Conservation (phyloP, 2,888 invertebrate genomes). For the Scaptomyza cyrtandrae region DNA sequence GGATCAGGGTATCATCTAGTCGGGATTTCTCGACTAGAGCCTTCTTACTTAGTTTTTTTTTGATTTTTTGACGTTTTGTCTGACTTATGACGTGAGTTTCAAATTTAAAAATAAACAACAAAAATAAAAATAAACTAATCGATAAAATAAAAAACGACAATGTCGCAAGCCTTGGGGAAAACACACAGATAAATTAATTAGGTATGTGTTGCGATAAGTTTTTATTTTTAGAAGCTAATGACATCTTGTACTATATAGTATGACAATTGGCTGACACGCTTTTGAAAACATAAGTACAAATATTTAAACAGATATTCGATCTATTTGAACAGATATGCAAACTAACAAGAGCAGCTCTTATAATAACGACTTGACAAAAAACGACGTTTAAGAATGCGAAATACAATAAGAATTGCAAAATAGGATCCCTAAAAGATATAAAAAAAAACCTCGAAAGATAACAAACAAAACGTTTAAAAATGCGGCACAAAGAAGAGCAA, state of each 20-base stretch:
- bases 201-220: background rate
- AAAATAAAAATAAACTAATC: conserved; percentile 43
- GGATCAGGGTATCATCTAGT: too few relatives aligned
- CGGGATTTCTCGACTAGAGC: too few relatives aligned
- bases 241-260: background rate
- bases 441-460: background rate
- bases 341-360: background rate
- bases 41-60: too few relatives aligned
- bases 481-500: background rate
- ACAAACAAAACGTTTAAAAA: conserved; percentile 17
- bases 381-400: conserved; percentile 27
- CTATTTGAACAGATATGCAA: conserved; percentile 13
- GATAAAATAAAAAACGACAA: conserved; percentile 11
- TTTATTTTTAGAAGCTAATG: background rate
- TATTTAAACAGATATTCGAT: conserved; percentile 39
- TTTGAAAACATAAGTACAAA: conserved; percentile 7
- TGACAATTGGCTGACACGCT: conserved; percentile 10
- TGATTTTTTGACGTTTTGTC: conserved; percentile 31
- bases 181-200: background rate
- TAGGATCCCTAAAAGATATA: too few relatives aligned
- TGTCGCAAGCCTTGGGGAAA: background rate
- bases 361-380: background rate
- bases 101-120: conserved; percentile 46
- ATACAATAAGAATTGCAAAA: background rate
- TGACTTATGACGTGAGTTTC: conserved; percentile 50